Evolutionary conservation across 1,140 invertebrate genomes (phyloP).

Genomic region (Bombus soroeensis): DNA sequence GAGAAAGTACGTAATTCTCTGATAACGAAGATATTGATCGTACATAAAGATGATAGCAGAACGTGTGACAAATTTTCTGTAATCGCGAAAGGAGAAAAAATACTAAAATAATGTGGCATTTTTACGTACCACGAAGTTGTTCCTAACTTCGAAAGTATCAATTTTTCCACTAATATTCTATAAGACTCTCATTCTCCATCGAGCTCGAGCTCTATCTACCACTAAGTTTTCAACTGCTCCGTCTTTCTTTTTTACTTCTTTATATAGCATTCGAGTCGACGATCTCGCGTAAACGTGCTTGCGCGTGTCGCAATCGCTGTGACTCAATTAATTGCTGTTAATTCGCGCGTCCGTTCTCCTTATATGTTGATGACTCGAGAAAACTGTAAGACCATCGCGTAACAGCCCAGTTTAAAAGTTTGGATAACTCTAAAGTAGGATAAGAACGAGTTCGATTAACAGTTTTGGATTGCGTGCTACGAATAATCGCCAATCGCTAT

Average conservation of each 20-base stretch:
- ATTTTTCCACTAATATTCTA: too few relatives aligned
- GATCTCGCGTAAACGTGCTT: too few relatives aligned
- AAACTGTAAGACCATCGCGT: background rate
- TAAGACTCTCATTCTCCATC: too few relatives aligned
- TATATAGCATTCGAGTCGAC: background rate
- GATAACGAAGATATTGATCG: background rate
- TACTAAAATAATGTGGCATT: too few relatives aligned
- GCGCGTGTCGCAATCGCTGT: background rate
- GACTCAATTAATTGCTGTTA: constrained; percentile 10
- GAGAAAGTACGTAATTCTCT: background rate
- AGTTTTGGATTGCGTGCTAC: background rate
- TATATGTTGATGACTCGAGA: background rate
- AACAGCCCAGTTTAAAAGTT: constrained; percentile 22
- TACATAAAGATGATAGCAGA: background rate
- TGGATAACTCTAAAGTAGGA: background rate
- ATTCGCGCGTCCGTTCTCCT: background rate
- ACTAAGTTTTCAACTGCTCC: too few relatives aligned
- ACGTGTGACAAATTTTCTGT: background rate
- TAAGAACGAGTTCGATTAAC: constrained; percentile 29
- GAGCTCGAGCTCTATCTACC: too few relatives aligned
- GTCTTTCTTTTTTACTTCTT: background rate
- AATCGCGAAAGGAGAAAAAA: background rate
- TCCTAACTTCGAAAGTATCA: background rate
- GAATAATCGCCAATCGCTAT: constrained; percentile 21
- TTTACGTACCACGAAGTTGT: background rate